Percentiles rank a stretch among this genome's conserved stretches.
These are phyloP conservation scores for Wasmannia auropunctata DNA, from an alignment of 1,140 invertebrate genomes.

Conservation along the genomic window DNA sequence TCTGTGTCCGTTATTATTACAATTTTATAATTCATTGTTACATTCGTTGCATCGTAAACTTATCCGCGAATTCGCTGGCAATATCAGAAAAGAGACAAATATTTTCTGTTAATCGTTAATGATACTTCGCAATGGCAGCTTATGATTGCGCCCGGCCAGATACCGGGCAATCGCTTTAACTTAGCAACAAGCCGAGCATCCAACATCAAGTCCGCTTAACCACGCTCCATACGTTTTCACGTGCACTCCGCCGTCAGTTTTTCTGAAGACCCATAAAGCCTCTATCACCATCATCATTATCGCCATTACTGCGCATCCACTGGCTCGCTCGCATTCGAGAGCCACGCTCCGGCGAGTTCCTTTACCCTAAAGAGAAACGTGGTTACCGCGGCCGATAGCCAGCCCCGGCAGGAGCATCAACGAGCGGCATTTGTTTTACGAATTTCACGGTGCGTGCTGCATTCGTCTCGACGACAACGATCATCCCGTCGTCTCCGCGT, in stretches of 20 bases:
- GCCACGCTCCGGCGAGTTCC: constrained; percentile 61
- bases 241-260: constrained; percentile 63
- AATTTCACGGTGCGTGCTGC: constrained; percentile 66
- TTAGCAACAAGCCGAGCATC: constrained; percentile 48
- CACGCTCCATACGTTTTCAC: constrained; percentile 65
- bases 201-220: constrained; percentile 58
- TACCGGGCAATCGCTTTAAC: constrained; percentile 58
- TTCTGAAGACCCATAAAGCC: constrained; percentile 70
- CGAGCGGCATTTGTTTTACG: constrained; percentile 71
- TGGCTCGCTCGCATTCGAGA: constrained; percentile 59
- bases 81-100: not conserved
- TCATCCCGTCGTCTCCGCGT: constrained; percentile 65
- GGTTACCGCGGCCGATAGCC: constrained; percentile 55
- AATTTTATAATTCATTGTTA: not conserved
- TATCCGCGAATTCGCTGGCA: not conserved
- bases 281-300: constrained; percentile 75
- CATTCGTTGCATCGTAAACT: not conserved
- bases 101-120: constrained; percentile 36
- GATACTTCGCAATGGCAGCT: constrained; percentile 16
- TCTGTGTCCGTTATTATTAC: not conserved
- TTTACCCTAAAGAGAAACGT: constrained; percentile 54
- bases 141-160: not conserved
- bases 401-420: constrained; percentile 58
- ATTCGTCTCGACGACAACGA: constrained; percentile 64
- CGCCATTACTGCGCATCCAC: constrained; percentile 70